Base-by-base conservation (phyloP, 2,113 vertebrate species). In the Lanius collurio region DNA sequence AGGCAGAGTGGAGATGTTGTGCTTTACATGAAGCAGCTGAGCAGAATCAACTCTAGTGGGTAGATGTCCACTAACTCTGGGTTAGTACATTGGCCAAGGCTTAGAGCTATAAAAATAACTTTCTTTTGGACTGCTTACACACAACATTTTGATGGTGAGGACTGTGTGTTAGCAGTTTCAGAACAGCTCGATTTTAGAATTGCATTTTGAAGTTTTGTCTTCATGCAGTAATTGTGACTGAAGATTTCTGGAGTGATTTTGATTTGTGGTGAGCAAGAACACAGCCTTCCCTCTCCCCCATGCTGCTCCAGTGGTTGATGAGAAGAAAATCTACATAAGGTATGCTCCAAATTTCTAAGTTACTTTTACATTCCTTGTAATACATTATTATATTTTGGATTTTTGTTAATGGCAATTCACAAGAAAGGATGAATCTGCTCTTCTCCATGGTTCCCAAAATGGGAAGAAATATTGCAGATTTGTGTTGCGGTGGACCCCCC, bases 231-330 rank as follows among this genome's bases (percentile, higher is more conserved):
- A 41, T 70, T 89, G 55, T 73, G 28, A 37, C 41, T 56, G 53
- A 68, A 71, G 62, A n/a, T 23, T 79, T 73, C 53, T 79, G 53
- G 55, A 76, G 17, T 52, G 49, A 60, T 80, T 88, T 73, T 37
- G 14, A 11, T 35, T 85, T 89, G 41, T 27, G 41, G 11, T 16
- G 47, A 55, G 50, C 9, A 62, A 53, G 28, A 89, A 16, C 5
- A 21, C 6, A 62, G 13, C 22, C 6, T 78, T 82, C 19, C 9
- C 19, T 12, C 13, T 44, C 9, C 35, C 10, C 6, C 5, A 7
- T 18, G 24, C 42, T 5, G 0, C 13, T 15, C 4, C 18, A 6
- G 15, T 24, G 10, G 2, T 1, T 21, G 4, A 22, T 7, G 4
- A 73, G 39, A 76, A 76, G 22, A 33, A 35, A 87, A 55, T 20